These are phyloP conservation scores for Sisor rabdophorus DNA, from an alignment of 2,113 vertebrate genomes.

Conservation along the genomic window DNA sequence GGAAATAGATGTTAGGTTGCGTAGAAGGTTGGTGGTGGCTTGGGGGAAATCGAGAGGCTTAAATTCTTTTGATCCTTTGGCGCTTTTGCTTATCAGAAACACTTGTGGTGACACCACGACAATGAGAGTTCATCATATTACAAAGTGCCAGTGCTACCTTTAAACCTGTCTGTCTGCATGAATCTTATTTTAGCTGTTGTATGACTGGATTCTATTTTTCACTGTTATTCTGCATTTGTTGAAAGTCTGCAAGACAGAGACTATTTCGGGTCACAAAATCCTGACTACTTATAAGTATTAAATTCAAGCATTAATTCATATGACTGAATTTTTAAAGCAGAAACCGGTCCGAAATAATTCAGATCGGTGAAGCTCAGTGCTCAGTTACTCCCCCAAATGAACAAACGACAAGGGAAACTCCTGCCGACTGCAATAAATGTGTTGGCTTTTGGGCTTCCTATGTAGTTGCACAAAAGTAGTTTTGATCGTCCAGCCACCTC, in stretches of 20 bases:
- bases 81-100: conserved; percentile 80
- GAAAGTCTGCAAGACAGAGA: no score
- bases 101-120: conserved; percentile 80
- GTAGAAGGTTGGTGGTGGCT: conserved; percentile 54
- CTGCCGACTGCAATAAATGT: conserved; percentile 53
- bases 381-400: conserved; percentile 40
- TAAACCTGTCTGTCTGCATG: conserved; percentile 80
- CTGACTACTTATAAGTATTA: no score
- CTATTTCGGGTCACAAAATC: no score
- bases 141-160: conserved; percentile 74
- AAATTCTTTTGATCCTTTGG: conserved; percentile 79
- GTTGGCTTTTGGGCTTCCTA: conserved; percentile 49
- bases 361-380: conserved; percentile 26
- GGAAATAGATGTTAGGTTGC: conserved; percentile 54
- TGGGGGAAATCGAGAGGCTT: conserved; percentile 70
- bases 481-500: conserved; percentile 44
- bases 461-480: conserved; percentile 49
- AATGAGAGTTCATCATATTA: conserved; percentile 78
- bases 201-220: conserved; percentile 68
- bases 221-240: no score
- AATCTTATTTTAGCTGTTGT: conserved; percentile 73
- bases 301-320: background rate
- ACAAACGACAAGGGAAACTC: conserved; percentile 52
- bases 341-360: conserved; percentile 24
- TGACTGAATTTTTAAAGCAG: background rate